Evolutionary conservation across 2,797 vertebrate species (phyloP).

Genomic region (Eulemur mongoz): DNA sequence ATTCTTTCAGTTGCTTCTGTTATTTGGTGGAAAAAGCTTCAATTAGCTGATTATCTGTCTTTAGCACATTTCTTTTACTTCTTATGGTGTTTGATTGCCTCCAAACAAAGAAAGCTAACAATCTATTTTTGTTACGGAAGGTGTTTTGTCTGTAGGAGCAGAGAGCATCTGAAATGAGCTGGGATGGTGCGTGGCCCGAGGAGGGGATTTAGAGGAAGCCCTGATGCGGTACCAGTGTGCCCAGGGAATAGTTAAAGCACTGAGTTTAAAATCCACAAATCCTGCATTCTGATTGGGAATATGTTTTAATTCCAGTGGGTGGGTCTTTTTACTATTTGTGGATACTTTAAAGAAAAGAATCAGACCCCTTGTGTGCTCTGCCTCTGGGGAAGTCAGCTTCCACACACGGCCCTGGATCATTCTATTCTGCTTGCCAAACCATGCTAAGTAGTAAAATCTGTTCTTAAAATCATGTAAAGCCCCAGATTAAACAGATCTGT

Average conservation of each 20-base stretch:
- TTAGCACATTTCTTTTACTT: constrained; percentile 64
- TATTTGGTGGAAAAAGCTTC: constrained; percentile 44
- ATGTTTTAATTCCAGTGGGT: neutral
- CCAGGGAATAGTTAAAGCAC: neutral
- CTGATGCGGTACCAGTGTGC: neutral
- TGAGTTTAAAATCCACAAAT: neutral
- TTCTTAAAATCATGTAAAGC: neutral
- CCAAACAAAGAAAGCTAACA: constrained; percentile 71
- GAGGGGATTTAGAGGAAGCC: neutral
- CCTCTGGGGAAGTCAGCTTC: neutral
- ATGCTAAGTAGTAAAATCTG: neutral
- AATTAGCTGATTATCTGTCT: constrained; percentile 73
- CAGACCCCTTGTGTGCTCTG: neutral
- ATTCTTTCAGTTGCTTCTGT: constrained; percentile 51
- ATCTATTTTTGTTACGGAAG: constrained; percentile 68
- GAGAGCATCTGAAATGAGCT: neutral
- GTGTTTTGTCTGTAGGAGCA: neutral
- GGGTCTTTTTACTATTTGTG: neutral
- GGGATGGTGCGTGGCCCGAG: neutral
- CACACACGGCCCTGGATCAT: neutral
- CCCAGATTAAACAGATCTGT: neutral
- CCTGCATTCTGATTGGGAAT: neutral
- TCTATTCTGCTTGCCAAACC: neutral
- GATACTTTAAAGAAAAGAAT: neutral
- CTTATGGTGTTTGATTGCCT: constrained; percentile 60